Base-by-base conservation (phyloP, 2,888 invertebrate species). In the Spilarctia lutea region DNA sequence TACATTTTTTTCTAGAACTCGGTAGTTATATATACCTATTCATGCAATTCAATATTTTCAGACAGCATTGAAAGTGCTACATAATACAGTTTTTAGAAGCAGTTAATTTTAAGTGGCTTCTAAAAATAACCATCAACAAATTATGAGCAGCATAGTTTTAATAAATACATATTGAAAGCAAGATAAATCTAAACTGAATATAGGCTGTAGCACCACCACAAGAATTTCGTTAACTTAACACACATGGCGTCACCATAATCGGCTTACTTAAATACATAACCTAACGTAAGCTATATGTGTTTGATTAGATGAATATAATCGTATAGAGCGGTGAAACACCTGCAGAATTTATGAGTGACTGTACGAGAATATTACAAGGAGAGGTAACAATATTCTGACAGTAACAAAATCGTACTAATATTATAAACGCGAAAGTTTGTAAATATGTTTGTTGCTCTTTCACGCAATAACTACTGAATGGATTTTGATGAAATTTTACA, bases 281-380 rank as follows among this genome's bases (percentile, higher is more conserved):
- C 24, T 69, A 65, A 68, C 79, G 76, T 81, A 66, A 48, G 3
- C 71, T 74, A 72, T 75, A 13, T 16, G 2, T 81, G 71, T 80
- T 78, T 60, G 52, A 60, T 4, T 48, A 74, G 65, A 63, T 68
- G 42, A 77, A 77, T 74, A 79, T 79, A 68, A 60, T 70, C 77
- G 45, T 74, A 68, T 63, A 73, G 52, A 56, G 72, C n/a, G 30
- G 68, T 24, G 68, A 68, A 35, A 77, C 81, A 83, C 81, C 83
- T 81, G 79, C 75, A 66, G 75, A 74, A 60, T 39, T 82, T 76
- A 82, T 70, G 75, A 72, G 72, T 68, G 35, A 65, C 65, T 70
- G 39, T 70, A 60, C 39, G 69, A 70, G 39, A 60, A 70, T 60
- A 60, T 56, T 56, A 35, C 24, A n/a, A 35, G 16, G 16, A 27